Percentiles rank a stretch among this genome's conserved stretches.
These are phyloP conservation scores for Caenorhabditis uteleia DNA, from an alignment of 2,888 invertebrate species.

Conservation along the genomic window DNA sequence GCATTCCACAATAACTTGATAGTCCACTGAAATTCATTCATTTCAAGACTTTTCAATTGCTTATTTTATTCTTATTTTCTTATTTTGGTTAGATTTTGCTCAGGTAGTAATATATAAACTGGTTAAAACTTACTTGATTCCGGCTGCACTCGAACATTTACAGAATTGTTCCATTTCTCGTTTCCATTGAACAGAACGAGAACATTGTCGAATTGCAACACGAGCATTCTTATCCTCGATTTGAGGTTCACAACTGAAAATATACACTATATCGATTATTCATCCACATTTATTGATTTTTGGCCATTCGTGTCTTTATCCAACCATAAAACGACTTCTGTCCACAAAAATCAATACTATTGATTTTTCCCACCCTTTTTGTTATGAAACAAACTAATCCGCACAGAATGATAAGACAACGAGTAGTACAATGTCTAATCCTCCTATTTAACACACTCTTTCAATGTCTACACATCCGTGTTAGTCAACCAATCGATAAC, in stretches of 20 bases:
- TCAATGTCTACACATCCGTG: too few species aligned
- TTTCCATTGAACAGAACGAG: conserved; percentile 54
- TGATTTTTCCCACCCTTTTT: too few species aligned
- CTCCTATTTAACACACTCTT: too few species aligned
- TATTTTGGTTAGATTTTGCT: not conserved
- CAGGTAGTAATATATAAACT: not conserved
- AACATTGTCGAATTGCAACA: conserved; percentile 55
- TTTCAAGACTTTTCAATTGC: not conserved
- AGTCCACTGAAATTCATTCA: conserved; percentile 47
- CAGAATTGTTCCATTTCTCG: conserved; percentile 60
- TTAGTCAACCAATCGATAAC: too few species aligned
- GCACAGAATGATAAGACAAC: too few species aligned
- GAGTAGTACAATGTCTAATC: too few species aligned
- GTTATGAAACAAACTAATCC: too few species aligned
- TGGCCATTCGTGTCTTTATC: too few species aligned
- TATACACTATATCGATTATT: too few species aligned
- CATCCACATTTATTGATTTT: too few species aligned
- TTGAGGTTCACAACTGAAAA: conserved; percentile 57
- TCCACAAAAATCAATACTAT: too few species aligned
- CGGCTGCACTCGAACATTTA: conserved; percentile 60
- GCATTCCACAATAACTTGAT: conserved; percentile 50
- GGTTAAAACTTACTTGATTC: conserved; percentile 52
- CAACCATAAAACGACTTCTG: too few species aligned
- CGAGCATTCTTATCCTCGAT: conserved; percentile 54
- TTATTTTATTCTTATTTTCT: not conserved